Evolutionary conservation across 2,888 invertebrate species (phyloP), one percentile per base, ranked within the genome.

Genomic region (Germaria angustata): DNA sequence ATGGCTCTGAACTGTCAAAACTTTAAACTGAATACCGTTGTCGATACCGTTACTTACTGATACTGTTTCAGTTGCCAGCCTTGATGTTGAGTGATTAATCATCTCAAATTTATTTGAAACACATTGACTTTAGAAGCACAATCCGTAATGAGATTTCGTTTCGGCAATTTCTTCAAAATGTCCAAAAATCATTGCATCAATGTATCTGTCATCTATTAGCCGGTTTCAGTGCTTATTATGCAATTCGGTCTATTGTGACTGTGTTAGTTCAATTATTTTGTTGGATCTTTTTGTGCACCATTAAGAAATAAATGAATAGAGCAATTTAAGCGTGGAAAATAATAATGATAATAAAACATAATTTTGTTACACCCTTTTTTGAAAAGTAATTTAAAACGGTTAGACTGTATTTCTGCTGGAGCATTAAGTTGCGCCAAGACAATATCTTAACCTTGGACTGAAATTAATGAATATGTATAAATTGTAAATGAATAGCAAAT

Each of bases 361-460:
- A 51, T 73, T 72, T 51, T 36, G 68, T 55, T 75, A 53, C 44
- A 65, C 57, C 63, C 65, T 65, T 71, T 63, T 72, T 49, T 79
- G 24, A 63, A 79, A 69, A 55, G 80, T 80, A 76, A 81, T 57
- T 72, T 59, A 32, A 76, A 59, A 81, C 81, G 34, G 7, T 51
- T 22, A 20, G 34, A 44, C 49, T 34, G 11, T 53, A 51, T 81
- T 66, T 71, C 63, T 57, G 57, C 65, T 75, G 34, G 32, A 55
- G 69, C 59, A 76, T 76, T 69, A 69, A 80, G 61, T 75, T 75
- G 7, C 68, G 39, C 39, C 63, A 51, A 68, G 66, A 72, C 20
- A 73, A 61, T 49, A 13, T 36, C 65, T 51, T 66, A 76, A 81
- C 81, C 81, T 81, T 81, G 81, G 71, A 53, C 61, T 44, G 53